These are phyloP conservation scores for Cacatua alba DNA, from an alignment of 2,113 vertebrate genomes.

Conservation along the genomic window DNA sequence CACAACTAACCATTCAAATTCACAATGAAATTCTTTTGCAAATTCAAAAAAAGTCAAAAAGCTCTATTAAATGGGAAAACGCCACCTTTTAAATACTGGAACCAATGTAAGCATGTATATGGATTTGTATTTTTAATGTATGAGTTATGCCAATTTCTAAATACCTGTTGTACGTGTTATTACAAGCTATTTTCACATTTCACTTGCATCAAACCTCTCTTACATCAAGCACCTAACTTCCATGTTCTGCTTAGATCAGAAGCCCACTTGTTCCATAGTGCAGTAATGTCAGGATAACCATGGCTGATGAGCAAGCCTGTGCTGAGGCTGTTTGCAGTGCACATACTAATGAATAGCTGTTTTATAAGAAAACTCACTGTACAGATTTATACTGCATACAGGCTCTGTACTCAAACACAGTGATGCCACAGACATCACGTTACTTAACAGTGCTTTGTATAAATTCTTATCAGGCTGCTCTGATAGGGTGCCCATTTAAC, in stretches of 20 bases:
- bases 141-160: background rate
- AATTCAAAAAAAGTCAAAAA: background rate
- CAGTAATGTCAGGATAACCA: rapidly evolving
- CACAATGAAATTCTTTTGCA: background rate
- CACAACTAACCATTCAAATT: background rate
- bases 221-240: too few species aligned
- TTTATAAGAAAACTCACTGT: background rate
- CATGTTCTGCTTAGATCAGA: background rate
- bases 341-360: background rate
- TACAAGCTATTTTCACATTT: background rate
- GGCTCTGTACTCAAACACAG: background rate
- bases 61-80: background rate
- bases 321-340: background rate
- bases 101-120: rapidly evolving
- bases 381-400: background rate
- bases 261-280: background rate
- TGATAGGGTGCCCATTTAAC: background rate
- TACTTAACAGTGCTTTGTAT: background rate
- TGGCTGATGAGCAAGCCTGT: background rate
- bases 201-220: background rate
- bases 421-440: rapidly evolving
- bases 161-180: rapidly evolving
- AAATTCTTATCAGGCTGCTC: background rate
- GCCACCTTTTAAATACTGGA: background rate
- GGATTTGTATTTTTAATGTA: background rate